phyloP scores from a whole-genome alignment of 2,888 invertebrate species.

The Apamea epomidion region DNA sequence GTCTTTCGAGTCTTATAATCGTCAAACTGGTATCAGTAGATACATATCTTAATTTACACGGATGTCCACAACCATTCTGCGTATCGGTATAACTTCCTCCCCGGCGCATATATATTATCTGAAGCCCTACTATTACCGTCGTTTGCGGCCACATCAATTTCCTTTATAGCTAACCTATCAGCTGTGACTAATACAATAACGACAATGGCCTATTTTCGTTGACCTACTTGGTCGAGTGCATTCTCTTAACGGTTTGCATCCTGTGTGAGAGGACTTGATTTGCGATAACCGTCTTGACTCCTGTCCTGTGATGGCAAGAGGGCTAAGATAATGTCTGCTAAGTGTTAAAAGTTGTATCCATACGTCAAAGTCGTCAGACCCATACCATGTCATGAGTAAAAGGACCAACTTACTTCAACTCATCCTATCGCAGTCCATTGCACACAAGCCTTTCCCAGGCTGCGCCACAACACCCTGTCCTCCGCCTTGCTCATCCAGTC shows the following conservation, averaged over 20 bases:
- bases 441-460: not conserved
- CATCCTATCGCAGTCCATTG: not conserved
- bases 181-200: constrained; percentile 36
- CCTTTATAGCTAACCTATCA: constrained; percentile 34
- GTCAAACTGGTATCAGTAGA: not conserved
- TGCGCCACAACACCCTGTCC: not conserved
- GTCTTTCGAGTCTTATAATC: not conserved
- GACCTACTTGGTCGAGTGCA: constrained; percentile 29
- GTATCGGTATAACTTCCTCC: constrained; percentile 8
- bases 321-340: constrained; percentile 1
- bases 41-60: constrained; percentile 3
- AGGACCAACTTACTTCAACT: not conserved
- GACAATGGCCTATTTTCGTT: constrained; percentile 38
- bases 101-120: constrained; percentile 14
- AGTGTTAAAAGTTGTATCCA: not conserved
- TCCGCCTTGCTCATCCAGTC: not conserved
- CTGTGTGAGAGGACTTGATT: constrained; percentile 34
- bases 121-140: constrained; percentile 36
- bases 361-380: not conserved
- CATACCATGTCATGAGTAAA: not conserved
- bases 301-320: not conserved
- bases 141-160: constrained; percentile 43
- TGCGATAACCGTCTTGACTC: constrained; percentile 20
- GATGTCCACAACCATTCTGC: constrained; percentile 17
- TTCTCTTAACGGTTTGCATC: constrained; percentile 10